These are phyloP conservation scores for Leuciscus waleckii DNA, from an alignment of 2,797 vertebrate genomes.

Conservation along the genomic window DNA sequence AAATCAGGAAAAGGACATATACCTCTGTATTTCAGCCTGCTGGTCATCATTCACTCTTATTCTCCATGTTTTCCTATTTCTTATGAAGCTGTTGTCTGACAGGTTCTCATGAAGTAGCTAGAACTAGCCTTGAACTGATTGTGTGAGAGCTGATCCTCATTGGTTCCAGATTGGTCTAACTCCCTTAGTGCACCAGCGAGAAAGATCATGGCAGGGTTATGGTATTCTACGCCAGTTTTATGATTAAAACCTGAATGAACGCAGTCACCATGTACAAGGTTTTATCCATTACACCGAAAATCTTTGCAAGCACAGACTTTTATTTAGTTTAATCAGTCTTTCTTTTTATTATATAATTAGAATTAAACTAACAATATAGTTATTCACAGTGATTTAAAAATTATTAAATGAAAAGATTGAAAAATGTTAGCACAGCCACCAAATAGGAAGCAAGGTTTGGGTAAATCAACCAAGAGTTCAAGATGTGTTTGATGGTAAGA, in stretches of 20 bases:
- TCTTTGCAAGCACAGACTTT: too few relatives aligned
- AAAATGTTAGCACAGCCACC: too few relatives aligned
- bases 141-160: not conserved
- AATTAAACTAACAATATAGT: too few relatives aligned
- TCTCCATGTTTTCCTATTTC: not conserved
- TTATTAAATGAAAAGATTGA: too few relatives aligned
- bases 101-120: constrained; percentile 7
- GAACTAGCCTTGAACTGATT: constrained; percentile 41
- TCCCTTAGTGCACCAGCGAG: not conserved
- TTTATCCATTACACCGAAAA: constrained; percentile 24
- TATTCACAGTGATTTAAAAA: too few relatives aligned
- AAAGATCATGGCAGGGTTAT: constrained; percentile 2
- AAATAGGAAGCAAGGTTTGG: not conserved
- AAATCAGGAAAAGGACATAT: not conserved
- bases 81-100: constrained; percentile 14
- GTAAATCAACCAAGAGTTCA: not conserved
- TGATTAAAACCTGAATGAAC: constrained; percentile 19
- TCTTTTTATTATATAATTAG: too few relatives aligned
- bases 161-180: constrained; percentile 14
- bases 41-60: not conserved
- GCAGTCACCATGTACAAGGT: constrained; percentile 9
- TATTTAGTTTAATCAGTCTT: too few relatives aligned
- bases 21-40: not conserved
- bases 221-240: not conserved
- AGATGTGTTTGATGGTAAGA: not conserved